Percentiles rank a stretch among this genome's conserved stretches.
phyloP scores from a whole-genome alignment of 2,888 invertebrate genomes.

The Harpagoxenus sublaevis region DNA sequence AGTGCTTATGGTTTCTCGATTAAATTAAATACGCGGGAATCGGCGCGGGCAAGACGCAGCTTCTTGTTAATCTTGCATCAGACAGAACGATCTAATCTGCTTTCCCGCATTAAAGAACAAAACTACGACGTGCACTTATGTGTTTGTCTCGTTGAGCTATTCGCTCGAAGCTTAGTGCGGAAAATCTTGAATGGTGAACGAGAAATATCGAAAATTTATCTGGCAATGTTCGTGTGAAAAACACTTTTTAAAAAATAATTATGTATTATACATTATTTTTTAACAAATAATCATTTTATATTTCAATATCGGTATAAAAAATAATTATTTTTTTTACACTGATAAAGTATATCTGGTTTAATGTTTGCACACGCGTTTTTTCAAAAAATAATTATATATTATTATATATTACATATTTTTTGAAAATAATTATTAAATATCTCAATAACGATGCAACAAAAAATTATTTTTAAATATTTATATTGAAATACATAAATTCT shows the following conservation, averaged over 20 bases:
- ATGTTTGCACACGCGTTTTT: neutral
- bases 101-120: neutral
- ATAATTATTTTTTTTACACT: neutral
- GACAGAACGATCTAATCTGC: conserved; percentile 41
- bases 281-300: too few species aligned
- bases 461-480: neutral
- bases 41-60: conserved; percentile 54
- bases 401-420: neutral
- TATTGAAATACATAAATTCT: neutral
- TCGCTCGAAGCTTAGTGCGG: neutral
- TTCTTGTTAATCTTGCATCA: conserved; percentile 66
- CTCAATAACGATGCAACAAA: neutral
- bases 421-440: neutral
- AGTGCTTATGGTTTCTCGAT: conserved; percentile 31
- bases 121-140: neutral
- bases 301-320: neutral
- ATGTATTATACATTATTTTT: neutral
- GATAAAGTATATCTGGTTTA: neutral
- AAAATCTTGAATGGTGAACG: neutral
- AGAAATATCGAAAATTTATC: neutral
- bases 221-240: neutral
- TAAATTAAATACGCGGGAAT: conserved; percentile 28
- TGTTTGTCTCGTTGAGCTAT: neutral
- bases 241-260: neutral
- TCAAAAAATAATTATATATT: neutral